Evolutionary conservation across 1,140 invertebrate genomes (phyloP).

Genomic region (Acromyrmex echinatior): DNA sequence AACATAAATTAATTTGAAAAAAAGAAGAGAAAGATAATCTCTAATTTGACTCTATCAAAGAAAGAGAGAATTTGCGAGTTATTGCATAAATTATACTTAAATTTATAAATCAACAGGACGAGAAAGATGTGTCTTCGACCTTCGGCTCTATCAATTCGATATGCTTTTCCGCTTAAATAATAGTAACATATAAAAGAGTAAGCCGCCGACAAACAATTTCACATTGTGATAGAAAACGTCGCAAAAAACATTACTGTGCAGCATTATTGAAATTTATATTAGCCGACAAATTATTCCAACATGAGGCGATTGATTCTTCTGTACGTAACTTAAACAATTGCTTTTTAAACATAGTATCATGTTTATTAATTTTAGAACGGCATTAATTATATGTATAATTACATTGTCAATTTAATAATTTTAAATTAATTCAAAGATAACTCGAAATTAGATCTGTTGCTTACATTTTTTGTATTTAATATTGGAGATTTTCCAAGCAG

Average conservation of each 20-base stretch:
- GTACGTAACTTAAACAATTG: constrained; percentile 17
- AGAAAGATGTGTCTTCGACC: constrained; percentile 2
- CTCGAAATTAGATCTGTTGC: no score
- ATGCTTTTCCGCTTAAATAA: constrained; percentile 9
- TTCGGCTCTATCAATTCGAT: constrained; percentile 29
- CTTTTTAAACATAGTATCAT: background rate
- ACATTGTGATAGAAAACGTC: background rate
- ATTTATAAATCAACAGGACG: constrained; percentile 14
- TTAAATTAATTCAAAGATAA: background rate
- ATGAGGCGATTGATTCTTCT: constrained; percentile 19
- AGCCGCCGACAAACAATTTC: background rate
- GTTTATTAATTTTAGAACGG: background rate
- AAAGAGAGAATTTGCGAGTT: background rate
- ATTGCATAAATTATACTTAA: background rate
- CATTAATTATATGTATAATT: background rate
- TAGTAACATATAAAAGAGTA: constrained; percentile 19
- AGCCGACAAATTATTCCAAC: background rate
- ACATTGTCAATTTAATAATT: background rate
- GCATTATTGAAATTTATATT: background rate
- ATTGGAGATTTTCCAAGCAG: no score
- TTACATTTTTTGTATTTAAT: no score
- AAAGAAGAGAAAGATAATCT: background rate
- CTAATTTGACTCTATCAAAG: no score
- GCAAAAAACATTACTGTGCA: background rate
- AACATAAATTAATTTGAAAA: background rate